Evolutionary conservation across 2,113 vertebrate genomes (phyloP), one percentile per base, ranked within the genome.

Genomic region (Nothocercus nigrocapillus): DNA sequence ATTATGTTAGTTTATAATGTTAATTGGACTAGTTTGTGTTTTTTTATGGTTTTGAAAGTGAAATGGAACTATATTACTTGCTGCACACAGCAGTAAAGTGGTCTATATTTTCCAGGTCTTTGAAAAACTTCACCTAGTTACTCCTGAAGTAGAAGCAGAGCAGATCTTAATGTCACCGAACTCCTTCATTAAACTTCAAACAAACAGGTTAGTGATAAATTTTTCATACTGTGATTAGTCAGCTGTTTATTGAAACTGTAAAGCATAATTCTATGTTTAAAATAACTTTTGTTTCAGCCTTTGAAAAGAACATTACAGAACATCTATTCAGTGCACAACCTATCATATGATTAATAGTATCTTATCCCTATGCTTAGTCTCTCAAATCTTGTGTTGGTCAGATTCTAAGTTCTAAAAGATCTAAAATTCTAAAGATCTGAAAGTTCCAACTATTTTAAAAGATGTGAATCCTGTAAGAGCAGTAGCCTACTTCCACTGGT

Each of bases 91-190:
- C 24, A 63, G 15, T 45, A 42, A 78, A 79, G 82, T 80, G 4
- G 6, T 15, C 93, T 62, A 88, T 90, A 18, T 85, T 62, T 97
- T 94, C 47, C 98, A 98, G 99, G 99, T 99, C 47, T 99, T 99
- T 97, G 99, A 99, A 92, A 98, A 98, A 73, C 97, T 99, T 63
- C 96, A 96, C 44, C 95, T 99, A 79, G 59, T 99, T 86, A 98
- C 97, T 95, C 98, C 99, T 25, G 97, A 98, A 95, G 89, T 98
- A 32, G 97, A 98, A 94, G 95, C 98, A 27, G 98, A 98, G 20
- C 98, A 99, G 90, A 98, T 99, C 83, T 76, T 98, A 92, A 98
- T 98, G 98, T 97, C 98, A 16, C 98, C 98, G 36, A 98, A 98
- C 93, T 98, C 98, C 5, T 94, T 97, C 54, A 85, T 98, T 59